Conservation (phyloP, 2,113 vertebrate genomes). For the Beaufortia kweichowensis region DNA sequence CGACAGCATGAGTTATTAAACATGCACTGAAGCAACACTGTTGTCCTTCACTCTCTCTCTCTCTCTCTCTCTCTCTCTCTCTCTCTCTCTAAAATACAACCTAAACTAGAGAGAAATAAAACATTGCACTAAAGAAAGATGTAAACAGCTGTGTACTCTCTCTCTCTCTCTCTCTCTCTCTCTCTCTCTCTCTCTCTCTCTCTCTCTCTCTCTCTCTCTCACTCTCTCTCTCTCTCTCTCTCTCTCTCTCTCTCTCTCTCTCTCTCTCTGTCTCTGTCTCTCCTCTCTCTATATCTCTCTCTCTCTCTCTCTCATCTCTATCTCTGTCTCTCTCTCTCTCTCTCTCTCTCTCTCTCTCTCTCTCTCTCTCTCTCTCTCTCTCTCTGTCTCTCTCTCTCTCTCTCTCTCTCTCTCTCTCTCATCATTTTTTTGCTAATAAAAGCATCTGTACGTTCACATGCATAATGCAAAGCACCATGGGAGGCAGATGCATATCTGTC, state of each 20-base stretch:
- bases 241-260: constrained; percentile 49
- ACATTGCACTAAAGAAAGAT: neutral
- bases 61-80: constrained; percentile 1
- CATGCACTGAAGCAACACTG: constrained; percentile 70
- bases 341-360: constrained; percentile 49
- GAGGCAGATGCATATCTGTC: constrained; percentile 67
- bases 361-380: constrained; percentile 46
- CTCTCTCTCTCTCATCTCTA: constrained; percentile 49
- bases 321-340: constrained; percentile 46
- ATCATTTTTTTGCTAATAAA: constrained; percentile 37
- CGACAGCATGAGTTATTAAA: constrained; percentile 74
- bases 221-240: constrained; percentile 46
- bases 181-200: constrained; percentile 46
- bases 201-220: constrained; percentile 52
- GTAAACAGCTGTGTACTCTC: constrained; percentile 18
- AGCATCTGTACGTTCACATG: constrained; percentile 64
- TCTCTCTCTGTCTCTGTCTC: constrained; percentile 50
- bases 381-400: constrained; percentile 53
- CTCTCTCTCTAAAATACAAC: neutral
- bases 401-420: constrained; percentile 52
- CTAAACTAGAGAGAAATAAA: neutral
- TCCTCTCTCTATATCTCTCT: too few relatives aligned
- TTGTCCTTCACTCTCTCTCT: constrained; percentile 51
- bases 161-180: constrained; percentile 59
- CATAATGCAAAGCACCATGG: constrained; percentile 67